These are phyloP conservation scores for Suncus etruscus DNA, from an alignment of 2,113 vertebrate genomes.

Conservation along the genomic window DNA sequence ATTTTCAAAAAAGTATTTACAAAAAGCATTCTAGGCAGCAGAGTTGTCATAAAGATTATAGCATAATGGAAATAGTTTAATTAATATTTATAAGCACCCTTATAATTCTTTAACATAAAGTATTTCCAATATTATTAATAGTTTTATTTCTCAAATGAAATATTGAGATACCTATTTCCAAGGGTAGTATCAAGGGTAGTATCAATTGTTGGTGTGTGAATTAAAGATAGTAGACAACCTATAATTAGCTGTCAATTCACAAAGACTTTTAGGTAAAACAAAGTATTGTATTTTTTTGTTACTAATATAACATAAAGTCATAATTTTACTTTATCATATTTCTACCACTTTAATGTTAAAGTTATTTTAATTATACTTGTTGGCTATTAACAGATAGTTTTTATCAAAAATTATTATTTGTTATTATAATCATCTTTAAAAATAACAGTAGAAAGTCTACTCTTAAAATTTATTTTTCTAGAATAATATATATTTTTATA, in stretches of 20 bases:
- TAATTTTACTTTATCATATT: neutral
- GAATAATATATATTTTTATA: neutral
- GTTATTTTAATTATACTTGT: too few species aligned
- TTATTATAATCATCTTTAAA: neutral
- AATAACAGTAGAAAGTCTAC: neutral
- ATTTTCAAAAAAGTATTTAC: too few species aligned
- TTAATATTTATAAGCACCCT: neutral
- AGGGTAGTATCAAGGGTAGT: neutral
- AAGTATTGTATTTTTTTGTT: neutral
- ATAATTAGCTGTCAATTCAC: neutral
- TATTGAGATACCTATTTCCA: neutral
- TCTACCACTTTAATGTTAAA: neutral
- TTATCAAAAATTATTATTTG: neutral
- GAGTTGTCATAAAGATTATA: neutral
- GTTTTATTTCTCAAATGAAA: neutral
- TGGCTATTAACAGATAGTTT: neutral
- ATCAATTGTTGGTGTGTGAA: neutral
- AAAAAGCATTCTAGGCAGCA: neutral
- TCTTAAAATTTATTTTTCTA: neutral
- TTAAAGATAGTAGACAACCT: neutral
- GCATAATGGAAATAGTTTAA: neutral
- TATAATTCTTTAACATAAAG: neutral
- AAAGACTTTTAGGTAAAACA: neutral
- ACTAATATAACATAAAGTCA: neutral
- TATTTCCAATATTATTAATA: neutral